Percentiles rank a stretch among this genome's conserved stretches.
Conservation (phyloP, 1,140 invertebrate genomes). For the Mercenaria mercenaria region DNA sequence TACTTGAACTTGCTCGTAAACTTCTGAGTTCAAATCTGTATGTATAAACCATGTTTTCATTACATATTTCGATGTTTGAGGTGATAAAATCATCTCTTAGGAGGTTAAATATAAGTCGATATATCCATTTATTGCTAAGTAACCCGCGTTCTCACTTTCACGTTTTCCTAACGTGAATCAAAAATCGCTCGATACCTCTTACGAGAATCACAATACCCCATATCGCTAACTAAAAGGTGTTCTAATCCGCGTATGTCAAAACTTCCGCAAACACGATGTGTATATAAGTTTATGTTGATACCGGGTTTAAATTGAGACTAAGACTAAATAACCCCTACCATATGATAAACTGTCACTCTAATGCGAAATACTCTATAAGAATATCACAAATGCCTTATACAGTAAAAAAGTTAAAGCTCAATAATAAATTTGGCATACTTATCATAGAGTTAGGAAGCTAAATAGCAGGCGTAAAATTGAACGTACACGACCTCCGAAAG, state of each 20-base stretch:
- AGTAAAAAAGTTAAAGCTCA: not conserved
- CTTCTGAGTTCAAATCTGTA: too few species aligned
- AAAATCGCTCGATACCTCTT: not conserved
- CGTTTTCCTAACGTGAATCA: not conserved
- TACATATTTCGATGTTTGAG: too few species aligned
- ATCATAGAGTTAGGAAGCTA: not conserved
- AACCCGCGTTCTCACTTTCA: not conserved
- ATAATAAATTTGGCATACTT: not conserved
- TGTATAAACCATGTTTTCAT: too few species aligned
- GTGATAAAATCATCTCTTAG: not conserved
- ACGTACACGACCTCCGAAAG: too few species aligned
- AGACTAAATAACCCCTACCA: conserved; percentile 24
- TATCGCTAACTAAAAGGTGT: conserved; percentile 32
- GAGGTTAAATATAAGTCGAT: not conserved
- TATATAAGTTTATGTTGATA: not conserved
- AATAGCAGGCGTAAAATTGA: too few species aligned
- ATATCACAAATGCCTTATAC: not conserved
- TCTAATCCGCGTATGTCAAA: conserved; percentile 30
- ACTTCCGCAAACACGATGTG: conserved; percentile 15
- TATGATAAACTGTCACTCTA: conserved; percentile 1
- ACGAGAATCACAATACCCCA: not conserved
- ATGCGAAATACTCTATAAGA: not conserved
- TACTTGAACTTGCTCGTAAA: too few species aligned
- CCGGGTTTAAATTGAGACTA: conserved; percentile 33
- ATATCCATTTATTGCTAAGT: not conserved